A percentile compares a stretch with the other conserved stretches of the same genome.
phyloP scores from a whole-genome alignment of 53 echinoderm and acorn worm species.

The Pentamera pediparva region DNA sequence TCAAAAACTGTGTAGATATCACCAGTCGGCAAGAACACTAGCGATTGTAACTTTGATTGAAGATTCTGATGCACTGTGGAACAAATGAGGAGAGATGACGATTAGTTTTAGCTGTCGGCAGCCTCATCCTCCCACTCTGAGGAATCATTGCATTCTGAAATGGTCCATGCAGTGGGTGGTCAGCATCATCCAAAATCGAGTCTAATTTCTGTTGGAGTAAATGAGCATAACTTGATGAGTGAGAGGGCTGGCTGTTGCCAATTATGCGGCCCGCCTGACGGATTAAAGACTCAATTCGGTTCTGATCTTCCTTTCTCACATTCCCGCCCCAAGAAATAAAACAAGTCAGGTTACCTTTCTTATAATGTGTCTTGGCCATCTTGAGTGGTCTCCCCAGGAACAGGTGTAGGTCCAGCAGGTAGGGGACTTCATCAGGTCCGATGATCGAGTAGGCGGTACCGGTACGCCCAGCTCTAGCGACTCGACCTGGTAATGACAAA shows the following conservation, averaged over 20 bases:
- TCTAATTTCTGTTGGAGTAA: not conserved
- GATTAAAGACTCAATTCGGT: too few relatives aligned
- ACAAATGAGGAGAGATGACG: not conserved
- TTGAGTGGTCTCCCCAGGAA: conserved; percentile 71
- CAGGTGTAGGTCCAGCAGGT: conserved; percentile 81
- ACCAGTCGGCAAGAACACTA: too few relatives aligned
- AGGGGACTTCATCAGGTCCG: conserved; percentile 77
- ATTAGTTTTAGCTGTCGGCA: too few relatives aligned
- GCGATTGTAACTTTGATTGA: too few relatives aligned
- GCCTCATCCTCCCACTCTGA: too few relatives aligned
- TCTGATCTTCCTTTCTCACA: too few relatives aligned
- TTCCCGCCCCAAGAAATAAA: too few relatives aligned
- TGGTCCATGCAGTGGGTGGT: not conserved
- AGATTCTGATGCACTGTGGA: not conserved
- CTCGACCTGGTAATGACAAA: conserved; percentile 76
- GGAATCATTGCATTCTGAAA: not conserved
- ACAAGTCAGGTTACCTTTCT: conserved; percentile 31
- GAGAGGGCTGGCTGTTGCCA: too few relatives aligned
- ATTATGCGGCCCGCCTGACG: too few relatives aligned
- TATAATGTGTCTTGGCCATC: conserved; percentile 8
- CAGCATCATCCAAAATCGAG: not conserved
- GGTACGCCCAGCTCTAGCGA: conserved; percentile 86
- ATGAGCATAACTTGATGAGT: too few relatives aligned
- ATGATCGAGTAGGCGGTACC: conserved; percentile 83
- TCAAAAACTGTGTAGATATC: too few relatives aligned